phyloP scores from a whole-genome alignment of 2,888 invertebrate species.

The Oscheius sp. region DNA sequence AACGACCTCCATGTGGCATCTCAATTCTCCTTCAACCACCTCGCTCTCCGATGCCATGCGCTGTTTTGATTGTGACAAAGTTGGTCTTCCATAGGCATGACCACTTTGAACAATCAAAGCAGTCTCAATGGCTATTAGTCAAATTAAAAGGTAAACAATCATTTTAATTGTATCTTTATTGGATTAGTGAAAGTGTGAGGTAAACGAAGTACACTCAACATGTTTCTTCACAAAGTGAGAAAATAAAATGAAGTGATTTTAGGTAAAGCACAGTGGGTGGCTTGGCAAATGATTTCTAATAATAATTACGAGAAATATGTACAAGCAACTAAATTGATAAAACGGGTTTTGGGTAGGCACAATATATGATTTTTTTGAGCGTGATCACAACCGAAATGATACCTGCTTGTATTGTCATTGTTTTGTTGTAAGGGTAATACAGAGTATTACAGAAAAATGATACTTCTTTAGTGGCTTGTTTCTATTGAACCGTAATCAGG shows the following conservation, averaged over 20 bases:
- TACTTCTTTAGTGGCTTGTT: conserved; percentile 8
- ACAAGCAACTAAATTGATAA: conserved; percentile 3
- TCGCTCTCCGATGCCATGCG: not conserved
- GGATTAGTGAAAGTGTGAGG: not conserved
- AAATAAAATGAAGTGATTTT: conserved; percentile 17
- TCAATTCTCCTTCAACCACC: not conserved
- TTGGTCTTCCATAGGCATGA: not conserved
- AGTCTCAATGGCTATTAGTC: not conserved
- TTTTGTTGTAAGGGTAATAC: conserved; percentile 5
- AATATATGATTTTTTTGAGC: not conserved
- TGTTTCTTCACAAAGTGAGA: conserved; percentile 3
- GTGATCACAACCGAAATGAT: conserved; percentile 17
- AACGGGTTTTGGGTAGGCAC: conserved; percentile 5
- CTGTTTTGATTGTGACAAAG: conserved; percentile 32
- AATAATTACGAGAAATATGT: conserved; percentile 3
- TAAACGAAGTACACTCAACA: not conserved
- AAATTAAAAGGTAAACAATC: not conserved
- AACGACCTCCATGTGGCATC: conserved; percentile 20
- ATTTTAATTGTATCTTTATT: not conserved
- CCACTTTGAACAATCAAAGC: conserved; percentile 21
- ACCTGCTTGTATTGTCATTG: conserved; percentile 7
- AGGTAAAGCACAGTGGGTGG: conserved; percentile 20
- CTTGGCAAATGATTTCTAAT: not conserved
- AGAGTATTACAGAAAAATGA: conserved; percentile 7
- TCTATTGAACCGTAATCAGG: conserved; percentile 36